phyloP scores from a whole-genome alignment of 2,888 invertebrate genomes.

The Drosophila koepferae region DNA sequence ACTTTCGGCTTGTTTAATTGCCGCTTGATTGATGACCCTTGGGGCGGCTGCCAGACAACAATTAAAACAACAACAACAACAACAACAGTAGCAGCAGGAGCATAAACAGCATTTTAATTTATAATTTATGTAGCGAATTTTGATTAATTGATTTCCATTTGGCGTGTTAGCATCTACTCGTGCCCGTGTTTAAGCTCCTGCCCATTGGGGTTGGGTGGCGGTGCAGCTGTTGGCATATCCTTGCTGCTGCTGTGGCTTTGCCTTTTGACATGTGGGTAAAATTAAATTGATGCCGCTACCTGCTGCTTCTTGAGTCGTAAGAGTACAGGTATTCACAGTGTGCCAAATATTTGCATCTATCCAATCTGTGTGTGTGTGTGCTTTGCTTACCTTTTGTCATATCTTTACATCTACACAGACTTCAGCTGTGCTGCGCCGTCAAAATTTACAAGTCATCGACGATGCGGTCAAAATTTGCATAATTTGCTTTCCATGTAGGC shows the following conservation, averaged over 20 bases:
- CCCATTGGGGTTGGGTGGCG: not conserved
- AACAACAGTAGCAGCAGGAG: not conserved
- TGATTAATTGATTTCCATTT: conserved; percentile 79
- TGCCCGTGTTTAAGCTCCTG: not conserved
- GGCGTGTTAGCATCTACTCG: conserved; percentile 38
- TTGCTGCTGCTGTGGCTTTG: conserved; percentile 48
- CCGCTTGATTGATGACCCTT: conserved; percentile 67
- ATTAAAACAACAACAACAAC: conserved; percentile 12
- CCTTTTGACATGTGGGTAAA: conserved; percentile 73
- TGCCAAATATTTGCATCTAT: conserved; percentile 70
- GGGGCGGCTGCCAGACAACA: conserved; percentile 39
- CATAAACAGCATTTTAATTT: conserved; percentile 70
- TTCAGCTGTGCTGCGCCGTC: conserved; percentile 33
- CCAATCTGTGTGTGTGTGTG: conserved; percentile 14
- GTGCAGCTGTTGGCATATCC: not conserved
- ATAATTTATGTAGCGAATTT: conserved; percentile 75
- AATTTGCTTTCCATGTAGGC: conserved; percentile 77
- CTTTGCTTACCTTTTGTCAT: conserved; percentile 59
- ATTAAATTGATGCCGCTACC: conserved; percentile 51
- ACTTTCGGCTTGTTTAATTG: conserved; percentile 54
- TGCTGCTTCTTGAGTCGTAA: conserved; percentile 41
- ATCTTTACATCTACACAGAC: conserved; percentile 70
- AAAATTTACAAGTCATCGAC: conserved; percentile 81
- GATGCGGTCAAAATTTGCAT: conserved; percentile 73
- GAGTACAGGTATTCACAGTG: conserved; percentile 31